Conservation (phyloP, 2,888 invertebrate species). For the Orgyia antiqua region DNA sequence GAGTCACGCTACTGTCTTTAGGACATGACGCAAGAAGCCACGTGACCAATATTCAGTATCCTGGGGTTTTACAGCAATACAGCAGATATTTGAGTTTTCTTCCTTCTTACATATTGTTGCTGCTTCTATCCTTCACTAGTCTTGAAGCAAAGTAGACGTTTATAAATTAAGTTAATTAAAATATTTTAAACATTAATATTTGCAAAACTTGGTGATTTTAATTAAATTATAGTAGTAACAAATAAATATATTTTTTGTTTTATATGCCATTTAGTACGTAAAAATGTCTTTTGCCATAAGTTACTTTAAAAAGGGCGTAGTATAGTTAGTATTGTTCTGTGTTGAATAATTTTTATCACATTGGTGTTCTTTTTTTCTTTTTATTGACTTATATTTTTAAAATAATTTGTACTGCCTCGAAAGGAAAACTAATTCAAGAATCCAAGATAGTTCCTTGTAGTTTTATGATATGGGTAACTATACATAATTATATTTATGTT, state of each 20-base stretch:
- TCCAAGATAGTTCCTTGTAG: neutral
- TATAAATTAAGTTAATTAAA: neutral
- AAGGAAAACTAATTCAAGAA: neutral
- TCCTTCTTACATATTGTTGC: conserved; percentile 10
- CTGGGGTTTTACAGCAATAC: conserved; percentile 17
- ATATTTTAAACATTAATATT: neutral
- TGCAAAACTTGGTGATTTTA: neutral
- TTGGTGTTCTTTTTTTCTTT: too few relatives aligned
- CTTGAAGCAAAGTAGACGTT: conserved; percentile 7
- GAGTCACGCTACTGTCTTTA: neutral
- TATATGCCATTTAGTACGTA: too few relatives aligned
- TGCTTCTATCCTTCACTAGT: conserved; percentile 8
- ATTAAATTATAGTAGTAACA: too few relatives aligned
- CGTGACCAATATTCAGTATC: neutral
- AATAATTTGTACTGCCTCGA: too few relatives aligned
- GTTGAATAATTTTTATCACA: too few relatives aligned
- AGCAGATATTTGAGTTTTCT: conserved; percentile 8
- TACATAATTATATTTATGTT: too few relatives aligned
- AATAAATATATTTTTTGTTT: too few relatives aligned
- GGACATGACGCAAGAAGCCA: conserved; percentile 1
- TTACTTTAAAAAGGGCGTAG: too few relatives aligned
- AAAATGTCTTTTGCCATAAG: too few relatives aligned
- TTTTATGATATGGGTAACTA: conserved; percentile 1
- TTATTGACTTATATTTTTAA: too few relatives aligned
- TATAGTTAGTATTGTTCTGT: too few relatives aligned